phyloP scores from a whole-genome alignment of 1,140 invertebrate genomes.

The Diprion similis region DNA sequence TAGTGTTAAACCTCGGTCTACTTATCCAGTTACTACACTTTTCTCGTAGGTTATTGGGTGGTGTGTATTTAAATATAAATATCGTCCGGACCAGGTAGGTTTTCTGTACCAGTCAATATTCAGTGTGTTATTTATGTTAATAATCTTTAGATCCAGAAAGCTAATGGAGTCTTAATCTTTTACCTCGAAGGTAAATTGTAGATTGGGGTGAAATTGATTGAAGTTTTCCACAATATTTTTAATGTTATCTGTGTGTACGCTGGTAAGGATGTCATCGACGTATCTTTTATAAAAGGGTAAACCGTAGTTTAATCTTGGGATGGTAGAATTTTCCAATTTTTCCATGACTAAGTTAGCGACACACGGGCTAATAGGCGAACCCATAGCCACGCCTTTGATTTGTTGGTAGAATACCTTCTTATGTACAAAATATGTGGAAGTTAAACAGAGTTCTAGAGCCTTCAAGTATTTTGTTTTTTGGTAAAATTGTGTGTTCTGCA shows the following conservation, averaged over 20 bases:
- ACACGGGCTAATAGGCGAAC: too few relatives aligned
- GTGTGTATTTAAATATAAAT: background rate
- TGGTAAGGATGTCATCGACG: background rate
- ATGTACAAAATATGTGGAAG: too few relatives aligned
- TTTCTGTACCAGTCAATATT: slow-evolving; percentile 23
- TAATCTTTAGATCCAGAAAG: slow-evolving; percentile 21
- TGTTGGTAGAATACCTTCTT: too few relatives aligned
- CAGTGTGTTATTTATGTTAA: background rate
- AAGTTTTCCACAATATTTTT: background rate
- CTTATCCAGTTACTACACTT: background rate
- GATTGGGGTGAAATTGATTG: slow-evolving; percentile 19
- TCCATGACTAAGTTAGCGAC: too few relatives aligned
- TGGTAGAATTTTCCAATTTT: background rate
- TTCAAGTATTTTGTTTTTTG: background rate
- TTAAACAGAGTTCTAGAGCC: too few relatives aligned
- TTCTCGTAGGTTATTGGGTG: background rate
- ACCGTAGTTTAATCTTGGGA: background rate
- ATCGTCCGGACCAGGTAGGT: slow-evolving; percentile 17
- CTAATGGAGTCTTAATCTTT: slow-evolving; percentile 17
- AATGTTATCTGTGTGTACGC: too few relatives aligned
- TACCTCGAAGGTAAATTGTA: slow-evolving; percentile 21
- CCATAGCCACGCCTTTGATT: too few relatives aligned
- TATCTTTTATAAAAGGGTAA: background rate
- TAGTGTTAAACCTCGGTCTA: background rate
- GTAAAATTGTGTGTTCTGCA: background rate